Evolutionary conservation across 1,140 invertebrate species (phyloP).

Genomic region (Aphis gossypii): DNA sequence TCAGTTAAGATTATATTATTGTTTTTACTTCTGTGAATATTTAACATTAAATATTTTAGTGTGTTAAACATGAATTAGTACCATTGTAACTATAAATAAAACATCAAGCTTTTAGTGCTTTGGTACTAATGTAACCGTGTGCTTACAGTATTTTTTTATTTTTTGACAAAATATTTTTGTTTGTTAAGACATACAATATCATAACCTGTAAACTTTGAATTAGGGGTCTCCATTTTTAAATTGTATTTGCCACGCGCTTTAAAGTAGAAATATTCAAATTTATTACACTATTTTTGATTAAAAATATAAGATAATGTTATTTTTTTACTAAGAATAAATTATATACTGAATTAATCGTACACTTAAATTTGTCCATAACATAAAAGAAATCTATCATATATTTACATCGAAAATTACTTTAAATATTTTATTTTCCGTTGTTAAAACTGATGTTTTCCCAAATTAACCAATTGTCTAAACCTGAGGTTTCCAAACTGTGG

Average conservation of each 20-base stretch:
- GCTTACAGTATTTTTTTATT: slow-evolving; percentile 44
- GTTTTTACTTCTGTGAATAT: not conserved
- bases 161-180: slow-evolving; percentile 33
- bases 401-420: not conserved
- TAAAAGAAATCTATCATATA: not conserved
- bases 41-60: slow-evolving; percentile 22
- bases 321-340: slow-evolving; percentile 6
- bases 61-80: not conserved
- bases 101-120: slow-evolving; percentile 8
- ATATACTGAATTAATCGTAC: not conserved
- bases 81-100: not conserved
- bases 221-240: not conserved
- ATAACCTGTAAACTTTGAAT: not conserved
- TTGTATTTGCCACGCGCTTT: not conserved
- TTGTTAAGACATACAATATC: not conserved
- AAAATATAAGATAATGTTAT: not conserved
- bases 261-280: not conserved
- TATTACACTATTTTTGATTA: not conserved
- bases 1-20: not conserved
- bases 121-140: not conserved
- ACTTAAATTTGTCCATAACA: not conserved
- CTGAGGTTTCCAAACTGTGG: no score
- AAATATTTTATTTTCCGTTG: not conserved
- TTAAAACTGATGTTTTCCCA: not conserved
- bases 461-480: not conserved